Evolutionary conservation across 2,113 vertebrate genomes (phyloP).

Genomic region (Struthidea cinerea): DNA sequence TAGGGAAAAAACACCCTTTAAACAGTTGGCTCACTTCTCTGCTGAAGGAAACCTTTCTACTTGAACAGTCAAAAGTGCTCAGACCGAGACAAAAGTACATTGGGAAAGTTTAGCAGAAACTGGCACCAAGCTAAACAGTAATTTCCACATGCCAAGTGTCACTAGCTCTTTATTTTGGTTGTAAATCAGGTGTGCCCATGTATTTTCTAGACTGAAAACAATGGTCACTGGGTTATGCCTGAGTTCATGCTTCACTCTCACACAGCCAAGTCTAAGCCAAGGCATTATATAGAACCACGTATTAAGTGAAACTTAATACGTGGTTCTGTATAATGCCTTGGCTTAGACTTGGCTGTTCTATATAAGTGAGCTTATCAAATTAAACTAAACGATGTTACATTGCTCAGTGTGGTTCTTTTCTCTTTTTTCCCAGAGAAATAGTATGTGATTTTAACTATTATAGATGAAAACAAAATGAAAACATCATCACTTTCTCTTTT

Average conservation of each 20-base stretch:
- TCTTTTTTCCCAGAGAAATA: background rate
- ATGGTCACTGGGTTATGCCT: background rate
- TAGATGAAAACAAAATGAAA: background rate
- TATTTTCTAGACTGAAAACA: background rate
- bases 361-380: constrained; percentile 19
- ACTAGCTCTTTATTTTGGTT: background rate
- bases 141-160: background rate
- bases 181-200: background rate
- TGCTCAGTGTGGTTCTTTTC: background rate
- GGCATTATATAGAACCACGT: background rate
- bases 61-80: background rate
- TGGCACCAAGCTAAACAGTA: background rate
- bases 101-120: background rate
- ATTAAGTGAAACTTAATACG: background rate
- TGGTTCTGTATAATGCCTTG: too few species aligned
- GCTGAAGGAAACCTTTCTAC: constrained; percentile 8
- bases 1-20: constrained; percentile 39
- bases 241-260: background rate
- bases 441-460: background rate
- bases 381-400: background rate
- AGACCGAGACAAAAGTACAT: background rate
- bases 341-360: too few species aligned
- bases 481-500: background rate
- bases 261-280: background rate
- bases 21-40: background rate